Conservation (phyloP, 53 echinoderm and acorn worm genomes). For the Echinarachnius parma region DNA sequence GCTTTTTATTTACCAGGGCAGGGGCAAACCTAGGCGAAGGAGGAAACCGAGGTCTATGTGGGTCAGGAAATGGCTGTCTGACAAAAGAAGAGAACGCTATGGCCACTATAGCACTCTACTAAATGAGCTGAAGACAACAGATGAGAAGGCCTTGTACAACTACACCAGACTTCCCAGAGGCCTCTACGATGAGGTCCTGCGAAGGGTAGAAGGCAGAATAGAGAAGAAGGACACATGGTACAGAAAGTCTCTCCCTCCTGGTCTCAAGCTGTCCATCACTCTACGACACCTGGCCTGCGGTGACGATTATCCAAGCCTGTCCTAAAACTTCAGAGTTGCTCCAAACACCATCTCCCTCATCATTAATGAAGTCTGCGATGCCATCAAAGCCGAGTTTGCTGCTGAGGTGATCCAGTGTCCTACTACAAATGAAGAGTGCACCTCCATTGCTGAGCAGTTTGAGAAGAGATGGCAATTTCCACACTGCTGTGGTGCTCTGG, state of each 20-base stretch:
- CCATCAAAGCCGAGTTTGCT: constrained; percentile 10
- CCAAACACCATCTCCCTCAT: constrained; percentile 36
- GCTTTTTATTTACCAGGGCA: too few relatives aligned
- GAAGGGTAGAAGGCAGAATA: constrained; percentile 27
- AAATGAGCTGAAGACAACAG: neutral
- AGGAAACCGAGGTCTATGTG: too few relatives aligned
- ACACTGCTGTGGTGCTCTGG: constrained; percentile 3
- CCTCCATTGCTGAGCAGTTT: constrained; percentile 17
- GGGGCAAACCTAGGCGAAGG: too few relatives aligned
- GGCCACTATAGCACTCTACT: too few relatives aligned
- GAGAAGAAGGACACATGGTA: constrained; percentile 26
- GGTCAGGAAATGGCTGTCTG: too few relatives aligned
- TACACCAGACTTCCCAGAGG: constrained; percentile 11
- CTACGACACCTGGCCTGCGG: constrained; percentile 33
- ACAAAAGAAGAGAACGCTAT: too few relatives aligned
- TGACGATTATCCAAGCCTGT: constrained; percentile 21
- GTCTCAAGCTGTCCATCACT: constrained; percentile 33
- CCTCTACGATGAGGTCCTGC: constrained; percentile 21
- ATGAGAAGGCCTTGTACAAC: neutral
- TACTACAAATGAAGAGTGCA: constrained; percentile 14
- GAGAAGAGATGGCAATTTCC: constrained; percentile 2
- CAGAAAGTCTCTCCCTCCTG: constrained; percentile 17
- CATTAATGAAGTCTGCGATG: constrained; percentile 35
- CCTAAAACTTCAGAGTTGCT: constrained; percentile 20
- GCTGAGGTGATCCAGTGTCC: constrained; percentile 7